Evolutionary conservation across 2,797 vertebrate genomes (phyloP).

Genomic region (Eutrigla gurnardus): DNA sequence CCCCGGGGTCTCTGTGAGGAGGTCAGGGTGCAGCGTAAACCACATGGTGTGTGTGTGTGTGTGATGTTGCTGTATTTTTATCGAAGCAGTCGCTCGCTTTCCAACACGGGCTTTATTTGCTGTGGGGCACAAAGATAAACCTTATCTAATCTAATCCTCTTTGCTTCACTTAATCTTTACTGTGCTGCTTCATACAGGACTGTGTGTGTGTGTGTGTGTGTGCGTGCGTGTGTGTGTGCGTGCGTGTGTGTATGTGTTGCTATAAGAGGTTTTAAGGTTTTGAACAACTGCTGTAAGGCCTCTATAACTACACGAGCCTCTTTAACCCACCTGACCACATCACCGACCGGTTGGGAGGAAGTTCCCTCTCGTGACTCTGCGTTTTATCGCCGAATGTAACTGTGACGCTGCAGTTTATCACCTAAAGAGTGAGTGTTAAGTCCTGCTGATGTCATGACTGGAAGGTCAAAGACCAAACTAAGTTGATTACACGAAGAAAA

Average conservation of each 20-base stretch:
- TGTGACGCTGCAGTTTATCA: too few species aligned
- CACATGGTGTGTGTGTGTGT: neutral
- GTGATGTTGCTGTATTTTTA: neutral
- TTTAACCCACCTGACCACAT: conserved; percentile 1
- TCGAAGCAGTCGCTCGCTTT: too few species aligned
- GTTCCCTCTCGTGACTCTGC: neutral
- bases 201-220: conserved; percentile 7
- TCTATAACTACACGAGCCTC: neutral
- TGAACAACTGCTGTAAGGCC: neutral
- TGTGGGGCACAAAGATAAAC: neutral
- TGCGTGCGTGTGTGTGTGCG: conserved; percentile 1
- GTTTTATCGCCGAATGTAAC: too few species aligned
- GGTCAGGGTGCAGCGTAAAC: neutral
- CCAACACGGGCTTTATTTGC: neutral
- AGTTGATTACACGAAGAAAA: too few species aligned
- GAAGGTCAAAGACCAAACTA: too few species aligned
- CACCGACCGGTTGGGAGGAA: neutral
- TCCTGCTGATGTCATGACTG: too few species aligned
- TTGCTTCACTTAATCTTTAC: conserved; percentile 13
- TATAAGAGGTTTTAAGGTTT: neutral
- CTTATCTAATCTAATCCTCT: conserved; percentile 21
- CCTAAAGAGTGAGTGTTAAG: too few species aligned
- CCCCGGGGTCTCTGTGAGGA: neutral
- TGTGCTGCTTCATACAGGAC: conserved; percentile 5
- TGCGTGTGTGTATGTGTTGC: neutral